Evolutionary conservation across 1,140 invertebrate species (phyloP).

Genomic region (Leptinotarsa lineolata): DNA sequence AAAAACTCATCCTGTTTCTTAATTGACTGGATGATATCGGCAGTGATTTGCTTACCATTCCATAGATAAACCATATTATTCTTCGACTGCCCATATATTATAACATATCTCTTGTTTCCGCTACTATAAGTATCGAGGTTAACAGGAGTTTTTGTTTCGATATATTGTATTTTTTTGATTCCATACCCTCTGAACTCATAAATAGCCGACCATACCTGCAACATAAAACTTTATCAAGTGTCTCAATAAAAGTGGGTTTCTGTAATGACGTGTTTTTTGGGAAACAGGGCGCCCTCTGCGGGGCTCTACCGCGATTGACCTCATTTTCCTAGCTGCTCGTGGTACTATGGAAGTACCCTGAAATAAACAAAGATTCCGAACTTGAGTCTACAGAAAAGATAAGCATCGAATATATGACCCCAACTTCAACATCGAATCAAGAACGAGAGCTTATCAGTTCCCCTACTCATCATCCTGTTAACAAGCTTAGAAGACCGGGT

Average conservation of each 20-base stretch:
- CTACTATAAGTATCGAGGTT: background rate
- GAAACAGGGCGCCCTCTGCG: background rate
- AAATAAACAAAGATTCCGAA: no score
- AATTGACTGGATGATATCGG: no score
- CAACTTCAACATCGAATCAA: background rate
- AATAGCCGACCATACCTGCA: constrained; percentile 12
- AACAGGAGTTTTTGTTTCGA: background rate
- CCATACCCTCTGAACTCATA: constrained; percentile 2
- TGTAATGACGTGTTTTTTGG: no score
- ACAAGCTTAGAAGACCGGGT: no score
- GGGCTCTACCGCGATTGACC: background rate
- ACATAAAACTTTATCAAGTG: background rate
- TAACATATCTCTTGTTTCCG: background rate
- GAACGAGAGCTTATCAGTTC: no score
- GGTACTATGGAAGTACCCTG: no score
- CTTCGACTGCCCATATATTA: constrained; percentile 10
- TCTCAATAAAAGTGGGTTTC: no score
- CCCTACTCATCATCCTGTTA: no score
- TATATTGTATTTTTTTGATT: constrained; percentile 20
- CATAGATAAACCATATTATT: constrained; percentile 16
- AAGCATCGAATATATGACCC: no score
- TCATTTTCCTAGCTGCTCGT: no score
- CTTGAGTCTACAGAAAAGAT: no score
- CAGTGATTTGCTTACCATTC: constrained; percentile 5
- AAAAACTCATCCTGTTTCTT: background rate